Base-by-base conservation (phyloP, 2,888 invertebrate species). In the Boloria euphrosyne region DNA sequence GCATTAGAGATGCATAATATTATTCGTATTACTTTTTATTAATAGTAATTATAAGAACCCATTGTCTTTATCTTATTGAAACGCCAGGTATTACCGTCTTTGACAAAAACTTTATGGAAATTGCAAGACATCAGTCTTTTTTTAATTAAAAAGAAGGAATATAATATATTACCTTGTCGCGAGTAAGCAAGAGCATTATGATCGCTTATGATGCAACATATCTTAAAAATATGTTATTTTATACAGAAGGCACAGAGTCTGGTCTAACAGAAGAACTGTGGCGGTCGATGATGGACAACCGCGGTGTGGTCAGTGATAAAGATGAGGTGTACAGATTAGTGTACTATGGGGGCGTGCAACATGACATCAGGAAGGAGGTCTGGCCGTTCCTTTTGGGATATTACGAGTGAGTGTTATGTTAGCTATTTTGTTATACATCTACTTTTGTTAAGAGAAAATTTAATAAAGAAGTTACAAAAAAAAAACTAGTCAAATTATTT, bases 351-450 rank as follows among this genome's bases (percentile, higher is more conserved):
- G 98, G 98, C 0, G 95, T 98, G 17, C 95, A 95, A 22, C 95
- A 96, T 70, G 95, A 95, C n/a, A 92, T 96, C 22, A 87, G 96
- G 16, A 93, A 94, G 75, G 95, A 96, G 89, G 96, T 97, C 4
- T 98, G 98, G 98, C 98, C 98, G 0, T 98, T 97, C 80, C 91
- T 98, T 13, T 89, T 98, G 38, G 97, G 96, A 0, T 97, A 98
- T 85, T 97, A 97, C 78, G 93, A 94, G 89, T 94, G 73, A 85
- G 87, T 80, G n/a, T 54, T 10, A 3, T n/a, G 14, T n/a, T n/a
- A 3, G 16, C 3, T 47, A 49, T 49, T 49, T 16, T n/a, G 5
- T 49, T 49, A 14, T 49, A 10, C 10, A n/a, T 4, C 47, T 16
- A 16, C 14, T 7, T 49, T 49, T 49, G 47, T 3, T 10, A 38